Evolutionary conservation across 2,113 vertebrate species (phyloP).

Genomic region (Nestor notabilis): DNA sequence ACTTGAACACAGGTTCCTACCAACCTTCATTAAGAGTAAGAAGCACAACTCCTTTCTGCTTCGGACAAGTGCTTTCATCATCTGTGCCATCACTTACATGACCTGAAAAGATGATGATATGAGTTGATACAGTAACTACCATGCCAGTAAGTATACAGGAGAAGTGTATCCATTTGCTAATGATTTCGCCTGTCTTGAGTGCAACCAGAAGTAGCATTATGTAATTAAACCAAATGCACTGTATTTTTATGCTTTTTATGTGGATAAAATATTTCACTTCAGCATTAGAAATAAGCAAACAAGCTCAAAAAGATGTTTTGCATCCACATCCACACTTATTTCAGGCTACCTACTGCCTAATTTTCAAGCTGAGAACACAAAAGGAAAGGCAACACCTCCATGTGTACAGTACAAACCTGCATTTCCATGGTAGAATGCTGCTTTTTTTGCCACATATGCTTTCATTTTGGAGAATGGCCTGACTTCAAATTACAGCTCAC

Average conservation of each 20-base stretch:
- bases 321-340: neutral
- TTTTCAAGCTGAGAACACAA: neutral
- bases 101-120: neutral
- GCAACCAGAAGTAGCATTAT: neutral
- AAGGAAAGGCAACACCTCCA: neutral
- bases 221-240: neutral
- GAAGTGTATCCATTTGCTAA: neutral
- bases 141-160: neutral
- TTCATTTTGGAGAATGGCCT: constrained; percentile 3
- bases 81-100: neutral
- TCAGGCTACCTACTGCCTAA: neutral
- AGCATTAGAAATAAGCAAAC: neutral
- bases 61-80: neutral
- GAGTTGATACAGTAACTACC: neutral
- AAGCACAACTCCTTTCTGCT: neutral
- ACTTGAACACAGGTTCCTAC: neutral
- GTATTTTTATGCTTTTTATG: neutral
- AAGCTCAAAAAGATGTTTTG: neutral
- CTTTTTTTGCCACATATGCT: constrained; percentile 3
- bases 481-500: neutral
- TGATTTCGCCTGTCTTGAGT: neutral
- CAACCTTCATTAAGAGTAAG: neutral
- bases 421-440: neutral
- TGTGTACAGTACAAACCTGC: neutral
- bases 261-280: neutral